phyloP scores from a whole-genome alignment of 2,888 invertebrate species.

The Spilosoma lubricipeda region DNA sequence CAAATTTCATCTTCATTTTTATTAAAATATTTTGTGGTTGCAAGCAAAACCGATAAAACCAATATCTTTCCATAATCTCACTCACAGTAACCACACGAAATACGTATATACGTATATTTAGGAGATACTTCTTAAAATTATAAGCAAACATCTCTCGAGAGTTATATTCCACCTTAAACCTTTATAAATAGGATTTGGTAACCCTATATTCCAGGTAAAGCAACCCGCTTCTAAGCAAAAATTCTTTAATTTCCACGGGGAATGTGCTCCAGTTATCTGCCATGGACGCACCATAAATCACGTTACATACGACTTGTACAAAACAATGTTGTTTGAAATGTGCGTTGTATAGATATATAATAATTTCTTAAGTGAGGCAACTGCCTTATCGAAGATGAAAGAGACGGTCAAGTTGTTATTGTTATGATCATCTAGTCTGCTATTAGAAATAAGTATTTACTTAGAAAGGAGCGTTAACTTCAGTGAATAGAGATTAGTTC shows the following conservation, averaged over 20 bases:
- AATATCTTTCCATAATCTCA: too few relatives aligned
- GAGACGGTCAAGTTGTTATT: not conserved
- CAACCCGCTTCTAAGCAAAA: conserved; percentile 35
- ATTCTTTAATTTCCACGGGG: conserved; percentile 50
- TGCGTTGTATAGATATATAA: not conserved
- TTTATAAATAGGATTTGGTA: conserved; percentile 3
- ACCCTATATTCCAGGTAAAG: conserved; percentile 15
- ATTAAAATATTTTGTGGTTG: not conserved
- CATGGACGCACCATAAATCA: conserved; percentile 37
- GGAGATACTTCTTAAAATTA: conserved; percentile 6
- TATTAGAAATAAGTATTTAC: too few relatives aligned
- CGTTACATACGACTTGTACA: not conserved
- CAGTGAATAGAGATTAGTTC: too few relatives aligned
- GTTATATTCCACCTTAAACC: not conserved
- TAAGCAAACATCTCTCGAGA: not conserved
- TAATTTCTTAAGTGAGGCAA: not conserved
- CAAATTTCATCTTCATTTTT: not conserved
- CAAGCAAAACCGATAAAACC: not conserved
- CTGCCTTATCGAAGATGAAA: not conserved
- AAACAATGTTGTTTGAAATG: not conserved
- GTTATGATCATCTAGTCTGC: not conserved
- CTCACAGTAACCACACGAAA: not conserved
- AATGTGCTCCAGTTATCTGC: conserved; percentile 29
- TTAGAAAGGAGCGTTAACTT: too few relatives aligned
- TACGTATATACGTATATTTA: too few relatives aligned